Evolutionary conservation across 2,797 vertebrate genomes (phyloP).

Genomic region (Eleutherodactylus coqui): DNA sequence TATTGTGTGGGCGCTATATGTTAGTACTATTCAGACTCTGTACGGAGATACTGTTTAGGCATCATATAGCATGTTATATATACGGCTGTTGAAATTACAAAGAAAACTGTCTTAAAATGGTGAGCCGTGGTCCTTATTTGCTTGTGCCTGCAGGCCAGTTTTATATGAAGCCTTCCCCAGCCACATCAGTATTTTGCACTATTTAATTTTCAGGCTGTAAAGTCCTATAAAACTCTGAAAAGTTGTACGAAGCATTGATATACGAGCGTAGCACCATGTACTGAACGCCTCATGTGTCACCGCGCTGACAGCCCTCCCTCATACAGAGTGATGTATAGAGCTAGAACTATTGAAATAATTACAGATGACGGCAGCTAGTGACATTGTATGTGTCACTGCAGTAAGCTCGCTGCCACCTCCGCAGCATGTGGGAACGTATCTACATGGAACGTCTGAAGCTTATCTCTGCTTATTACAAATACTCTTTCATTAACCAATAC

Average conservation of each 20-base stretch:
- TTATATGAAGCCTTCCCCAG: neutral
- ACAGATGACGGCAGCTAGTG: conserved; percentile 25
- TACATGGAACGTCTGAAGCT: conserved; percentile 1
- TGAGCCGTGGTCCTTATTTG: neutral
- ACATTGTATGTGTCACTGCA: conserved; percentile 46
- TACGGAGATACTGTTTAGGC: too few relatives aligned
- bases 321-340: conserved; percentile 22
- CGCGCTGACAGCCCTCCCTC: conserved; percentile 29
- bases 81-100: neutral
- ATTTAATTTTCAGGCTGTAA: neutral
- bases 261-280: neutral
- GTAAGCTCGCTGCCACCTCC: conserved; percentile 37
- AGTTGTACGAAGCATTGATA: neutral
- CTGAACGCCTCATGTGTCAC: conserved; percentile 25
- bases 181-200: neutral
- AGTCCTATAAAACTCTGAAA: neutral
- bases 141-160: neutral
- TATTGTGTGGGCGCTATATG: too few relatives aligned
- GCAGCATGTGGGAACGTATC: conserved; percentile 42
- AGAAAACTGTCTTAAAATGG: neutral
- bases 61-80: neutral
- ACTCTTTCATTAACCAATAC: neutral
- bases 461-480: neutral
- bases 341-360: conserved; percentile 34
- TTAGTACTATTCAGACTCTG: too few relatives aligned